These are phyloP conservation scores for Mus caroli DNA, from an alignment of 2,797 vertebrate species.

Conservation along the genomic window DNA sequence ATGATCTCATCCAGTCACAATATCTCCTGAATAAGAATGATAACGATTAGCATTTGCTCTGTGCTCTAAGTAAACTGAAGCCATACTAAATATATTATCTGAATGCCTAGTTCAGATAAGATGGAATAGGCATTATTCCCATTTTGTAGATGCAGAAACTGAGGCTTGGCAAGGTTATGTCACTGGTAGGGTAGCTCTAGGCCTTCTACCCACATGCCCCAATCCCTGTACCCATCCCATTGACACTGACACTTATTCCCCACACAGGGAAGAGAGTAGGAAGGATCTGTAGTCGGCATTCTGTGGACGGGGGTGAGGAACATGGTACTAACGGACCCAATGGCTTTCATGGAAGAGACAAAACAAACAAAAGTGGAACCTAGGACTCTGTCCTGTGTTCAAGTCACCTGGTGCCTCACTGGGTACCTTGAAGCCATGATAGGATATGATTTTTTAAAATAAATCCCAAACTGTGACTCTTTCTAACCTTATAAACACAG, in stretches of 20 bases:
- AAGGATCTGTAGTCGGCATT: neutral
- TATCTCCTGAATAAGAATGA: slow-evolving; percentile 42
- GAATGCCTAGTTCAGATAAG: slow-evolving; percentile 31
- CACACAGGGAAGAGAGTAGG: neutral
- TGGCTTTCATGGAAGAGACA: neutral
- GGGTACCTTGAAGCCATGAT: neutral
- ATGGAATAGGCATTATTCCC: neutral
- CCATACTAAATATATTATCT: slow-evolving; percentile 8
- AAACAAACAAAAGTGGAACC: neutral
- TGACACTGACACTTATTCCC: neutral
- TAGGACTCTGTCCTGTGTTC: neutral
- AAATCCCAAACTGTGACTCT: slow-evolving; percentile 22
- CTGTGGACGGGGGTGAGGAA: neutral
- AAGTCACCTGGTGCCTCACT: neutral
- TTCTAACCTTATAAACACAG: slow-evolving; percentile 63
- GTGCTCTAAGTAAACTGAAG: slow-evolving; percentile 7
- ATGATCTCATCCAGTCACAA: slow-evolving; percentile 69
- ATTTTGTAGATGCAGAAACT: slow-evolving; percentile 30
- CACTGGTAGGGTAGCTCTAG: neutral
- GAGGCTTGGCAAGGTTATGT: neutral
- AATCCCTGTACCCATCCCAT: neutral
- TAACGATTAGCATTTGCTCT: slow-evolving; percentile 70
- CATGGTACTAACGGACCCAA: neutral
- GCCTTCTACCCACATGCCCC: neutral
- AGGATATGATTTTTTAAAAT: neutral